Evolutionary conservation across 2,797 vertebrate genomes (phyloP).

Genomic region (Rhabdomys pumilio): DNA sequence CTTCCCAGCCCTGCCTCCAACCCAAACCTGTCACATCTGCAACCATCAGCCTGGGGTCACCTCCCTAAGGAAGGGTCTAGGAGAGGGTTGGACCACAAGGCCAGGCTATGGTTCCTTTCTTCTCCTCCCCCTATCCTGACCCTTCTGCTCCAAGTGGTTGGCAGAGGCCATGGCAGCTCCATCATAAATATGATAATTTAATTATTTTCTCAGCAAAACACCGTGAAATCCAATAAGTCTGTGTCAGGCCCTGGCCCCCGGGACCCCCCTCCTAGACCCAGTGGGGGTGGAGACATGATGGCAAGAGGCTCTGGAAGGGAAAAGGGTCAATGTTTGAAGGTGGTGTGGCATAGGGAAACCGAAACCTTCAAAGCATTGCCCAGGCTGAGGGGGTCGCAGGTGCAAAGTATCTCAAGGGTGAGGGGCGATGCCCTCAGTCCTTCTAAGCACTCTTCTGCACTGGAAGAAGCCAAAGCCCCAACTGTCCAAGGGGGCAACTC

Average conservation of each 20-base stretch:
- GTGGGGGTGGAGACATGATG: constrained; percentile 52
- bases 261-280: constrained; percentile 75
- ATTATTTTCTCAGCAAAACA: constrained; percentile 89
- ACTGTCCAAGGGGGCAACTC: neutral
- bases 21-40: neutral
- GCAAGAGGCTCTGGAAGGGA: constrained; percentile 48
- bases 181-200: constrained; percentile 89
- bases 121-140: constrained; percentile 74
- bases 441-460: neutral
- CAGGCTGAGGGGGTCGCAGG: neutral
- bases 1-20: neutral
- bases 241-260: constrained; percentile 84
- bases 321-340: constrained; percentile 65
- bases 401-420: neutral
- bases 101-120: constrained; percentile 10
- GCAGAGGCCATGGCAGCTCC: constrained; percentile 84
- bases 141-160: constrained; percentile 74
- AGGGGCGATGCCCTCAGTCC: neutral
- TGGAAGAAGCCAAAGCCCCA: neutral
- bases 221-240: constrained; percentile 89
- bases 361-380: neutral
- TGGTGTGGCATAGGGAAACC: neutral
- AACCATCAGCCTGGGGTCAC: constrained; percentile 33
- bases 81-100: neutral
- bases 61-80: constrained; percentile 78